These are phyloP conservation scores for Glyptemys insculpta DNA, from an alignment of 2,797 vertebrate genomes.

Conservation along the genomic window DNA sequence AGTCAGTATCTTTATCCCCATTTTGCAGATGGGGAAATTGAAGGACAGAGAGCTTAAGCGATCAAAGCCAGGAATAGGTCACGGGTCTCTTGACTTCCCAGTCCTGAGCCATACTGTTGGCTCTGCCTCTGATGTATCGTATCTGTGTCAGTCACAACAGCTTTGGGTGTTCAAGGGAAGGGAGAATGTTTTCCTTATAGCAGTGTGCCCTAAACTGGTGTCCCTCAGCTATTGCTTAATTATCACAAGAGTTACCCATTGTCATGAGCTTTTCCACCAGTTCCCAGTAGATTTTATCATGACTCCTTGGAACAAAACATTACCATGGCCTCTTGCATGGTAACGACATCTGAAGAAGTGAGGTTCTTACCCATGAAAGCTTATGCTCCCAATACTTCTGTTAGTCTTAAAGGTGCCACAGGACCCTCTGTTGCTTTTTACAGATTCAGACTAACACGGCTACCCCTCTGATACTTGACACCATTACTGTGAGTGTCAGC, in stretches of 20 bases:
- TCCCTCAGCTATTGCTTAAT: rapidly evolving
- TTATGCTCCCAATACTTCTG: no score
- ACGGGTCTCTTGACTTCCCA: not conserved
- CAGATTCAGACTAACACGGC: no score
- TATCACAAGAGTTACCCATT: not conserved
- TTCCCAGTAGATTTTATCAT: not conserved
- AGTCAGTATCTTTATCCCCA: rapidly evolving
- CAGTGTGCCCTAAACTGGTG: rapidly evolving
- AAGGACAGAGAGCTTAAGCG: slow-evolving; percentile 18
- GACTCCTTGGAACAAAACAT: slow-evolving; percentile 1
- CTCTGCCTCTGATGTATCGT: not conserved
- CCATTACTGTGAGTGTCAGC: not conserved
- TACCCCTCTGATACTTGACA: not conserved
- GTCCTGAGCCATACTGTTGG: not conserved
- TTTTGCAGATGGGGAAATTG: not conserved
- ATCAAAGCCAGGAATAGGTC: not conserved
- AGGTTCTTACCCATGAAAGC: no score
- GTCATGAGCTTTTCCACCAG: not conserved
- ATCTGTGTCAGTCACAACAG: not conserved
- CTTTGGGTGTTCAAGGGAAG: not conserved
- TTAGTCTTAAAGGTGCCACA: no score
- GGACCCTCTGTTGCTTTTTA: no score
- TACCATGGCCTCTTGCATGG: rapidly evolving
- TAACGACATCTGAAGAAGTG: not conserved
- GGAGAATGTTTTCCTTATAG: not conserved